Base-by-base conservation (phyloP, 2,888 invertebrate genomes). In the Campaea margaritaria region DNA sequence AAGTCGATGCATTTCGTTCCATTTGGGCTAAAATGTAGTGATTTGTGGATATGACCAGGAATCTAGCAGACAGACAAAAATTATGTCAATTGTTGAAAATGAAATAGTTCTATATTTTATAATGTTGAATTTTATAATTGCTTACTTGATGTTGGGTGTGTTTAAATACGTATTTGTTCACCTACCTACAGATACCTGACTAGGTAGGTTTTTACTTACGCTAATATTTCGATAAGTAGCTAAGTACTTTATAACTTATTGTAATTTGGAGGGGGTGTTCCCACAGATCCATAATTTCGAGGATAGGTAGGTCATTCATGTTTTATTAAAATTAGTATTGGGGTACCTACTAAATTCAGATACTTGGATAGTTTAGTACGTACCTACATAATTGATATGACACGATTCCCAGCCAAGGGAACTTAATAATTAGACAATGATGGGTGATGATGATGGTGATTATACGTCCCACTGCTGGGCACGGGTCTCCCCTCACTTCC, bases 61-160 rank as follows among this genome's bases (percentile, higher is more conserved):
- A 48, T 43, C 12, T 41, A n/a, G 39, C 28, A 46, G 46, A 48
- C 54, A 21, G 60, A 62, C 52, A 56, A 46, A 57, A 16, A 39
- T 51, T 46, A 52, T 62, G 68, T 62, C 66, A 65, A 65, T 68
- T 67, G 63, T 67, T 67, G 68, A 74, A 69, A 70, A 70, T 74
- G 16, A 73, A 61, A 73, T 67, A 73, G 64, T 62, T 70, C 74
- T 79, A 79, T 80, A 77, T 78, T 79, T 75, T 75, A 79, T 73
- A n/a, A 75, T 77, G 81, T 80, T 79, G 68, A 76, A 76, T 72
- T 73, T 58, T 21, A 21, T 21, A 21, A 3, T 21, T 3, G 21
- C 21, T 21, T 21, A 21, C 5, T 16, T 41, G 50, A 39, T 16
- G 45, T 14, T 15, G 2, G 21, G 21, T 46, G 38, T 14, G 41